These are phyloP conservation scores for Drosophila bocki DNA, from an alignment of 1,140 invertebrate species.

Conservation along the genomic window DNA sequence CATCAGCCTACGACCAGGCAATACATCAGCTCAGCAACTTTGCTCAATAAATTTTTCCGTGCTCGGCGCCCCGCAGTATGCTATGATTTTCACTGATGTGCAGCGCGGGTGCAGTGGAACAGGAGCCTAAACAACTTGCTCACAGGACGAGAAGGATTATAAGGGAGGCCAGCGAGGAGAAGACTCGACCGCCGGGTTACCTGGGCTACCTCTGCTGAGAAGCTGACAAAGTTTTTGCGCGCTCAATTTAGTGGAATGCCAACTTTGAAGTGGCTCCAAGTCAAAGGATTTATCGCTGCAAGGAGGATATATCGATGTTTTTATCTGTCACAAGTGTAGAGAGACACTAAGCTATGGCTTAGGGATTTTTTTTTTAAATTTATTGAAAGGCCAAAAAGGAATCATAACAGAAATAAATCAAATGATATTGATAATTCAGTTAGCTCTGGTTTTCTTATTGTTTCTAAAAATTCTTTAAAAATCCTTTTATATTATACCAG, in stretches of 20 bases:
- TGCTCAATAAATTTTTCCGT: conserved; percentile 77
- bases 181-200: conserved; percentile 20
- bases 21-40: conserved; percentile 83
- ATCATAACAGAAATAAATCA: neutral
- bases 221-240: conserved; percentile 21
- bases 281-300: conserved; percentile 17
- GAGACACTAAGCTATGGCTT: conserved; percentile 1
- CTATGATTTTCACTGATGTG: conserved; percentile 64
- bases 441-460: too few relatives aligned
- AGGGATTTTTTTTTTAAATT: neutral
- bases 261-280: conserved; percentile 21
- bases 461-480: neutral
- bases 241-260: conserved; percentile 30
- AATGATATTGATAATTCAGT: too few relatives aligned
- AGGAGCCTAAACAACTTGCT: conserved; percentile 70
- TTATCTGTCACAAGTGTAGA: neutral
- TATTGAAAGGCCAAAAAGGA: neutral
- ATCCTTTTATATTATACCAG: neutral
- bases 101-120: conserved; percentile 14
- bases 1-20: conserved; percentile 17
- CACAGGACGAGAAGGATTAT: conserved; percentile 32
- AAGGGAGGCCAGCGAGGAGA: neutral
- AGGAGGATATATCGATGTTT: conserved; percentile 8
- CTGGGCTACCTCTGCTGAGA: neutral
- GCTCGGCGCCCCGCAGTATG: conserved; percentile 74